phyloP scores from a whole-genome alignment of 1,140 invertebrate species.

The Drosophila nikananu region DNA sequence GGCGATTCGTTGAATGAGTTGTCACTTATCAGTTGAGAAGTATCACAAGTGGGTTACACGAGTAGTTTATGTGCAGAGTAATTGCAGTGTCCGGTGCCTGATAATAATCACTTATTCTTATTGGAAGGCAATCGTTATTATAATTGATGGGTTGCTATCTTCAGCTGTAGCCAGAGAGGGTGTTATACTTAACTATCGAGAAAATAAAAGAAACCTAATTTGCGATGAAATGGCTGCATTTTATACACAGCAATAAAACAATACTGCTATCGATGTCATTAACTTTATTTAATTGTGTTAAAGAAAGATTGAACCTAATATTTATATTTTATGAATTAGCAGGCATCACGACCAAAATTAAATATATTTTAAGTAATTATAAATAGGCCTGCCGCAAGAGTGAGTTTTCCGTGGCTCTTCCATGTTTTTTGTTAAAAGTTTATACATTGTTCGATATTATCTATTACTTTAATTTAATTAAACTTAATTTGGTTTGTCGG shows the following conservation, averaged over 20 bases:
- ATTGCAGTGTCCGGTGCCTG: slow-evolving; percentile 43
- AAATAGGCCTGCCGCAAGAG: not conserved
- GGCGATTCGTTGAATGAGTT: slow-evolving; percentile 14
- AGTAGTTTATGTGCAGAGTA: slow-evolving; percentile 36
- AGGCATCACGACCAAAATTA: not conserved
- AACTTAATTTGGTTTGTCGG: slow-evolving; percentile 37
- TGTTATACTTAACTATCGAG: not conserved
- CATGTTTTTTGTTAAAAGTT: not conserved
- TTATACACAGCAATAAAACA: not conserved
- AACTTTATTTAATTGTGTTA: not conserved
- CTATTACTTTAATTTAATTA: slow-evolving; percentile 71
- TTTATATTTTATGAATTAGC: not conserved
- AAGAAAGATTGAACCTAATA: not conserved
- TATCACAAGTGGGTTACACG: not conserved
- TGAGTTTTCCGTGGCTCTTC: not conserved
- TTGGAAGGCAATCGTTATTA: slow-evolving; percentile 49
- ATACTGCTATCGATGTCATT: not conserved
- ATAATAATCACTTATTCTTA: slow-evolving; percentile 42
- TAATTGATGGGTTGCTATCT: slow-evolving; percentile 51
- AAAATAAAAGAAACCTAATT: not conserved
- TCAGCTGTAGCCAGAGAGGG: slow-evolving; percentile 1
- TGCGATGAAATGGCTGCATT: not conserved
- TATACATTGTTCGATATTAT: slow-evolving; percentile 13
- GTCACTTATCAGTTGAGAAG: slow-evolving; percentile 10
- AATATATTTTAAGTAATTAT: not conserved